Percentiles rank a stretch among this genome's conserved stretches.
phyloP scores from a whole-genome alignment of 2,113 vertebrate genomes.

The Electrona antarctica region DNA sequence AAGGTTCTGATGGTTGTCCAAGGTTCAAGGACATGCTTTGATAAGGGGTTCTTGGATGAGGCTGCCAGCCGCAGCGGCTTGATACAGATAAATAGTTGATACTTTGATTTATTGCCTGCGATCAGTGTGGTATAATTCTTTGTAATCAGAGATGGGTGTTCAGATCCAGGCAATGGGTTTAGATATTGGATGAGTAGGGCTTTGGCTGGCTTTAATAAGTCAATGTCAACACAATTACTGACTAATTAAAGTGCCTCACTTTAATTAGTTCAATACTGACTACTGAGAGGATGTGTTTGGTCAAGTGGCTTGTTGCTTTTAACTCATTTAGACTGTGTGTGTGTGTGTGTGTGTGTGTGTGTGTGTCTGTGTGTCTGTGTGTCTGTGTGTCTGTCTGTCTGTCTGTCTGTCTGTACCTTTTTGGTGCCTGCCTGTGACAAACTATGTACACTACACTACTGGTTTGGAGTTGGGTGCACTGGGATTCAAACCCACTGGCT shows the following conservation, averaged over 20 bases:
- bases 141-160: conserved; percentile 13
- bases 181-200: background rate
- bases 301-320: no score
- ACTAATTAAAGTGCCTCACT: no score
- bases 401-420: no score
- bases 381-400: background rate
- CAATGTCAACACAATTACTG: no score
- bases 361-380: background rate
- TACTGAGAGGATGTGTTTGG: no score
- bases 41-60: conserved; percentile 34
- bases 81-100: background rate
- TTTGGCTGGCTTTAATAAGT: no score
- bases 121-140: conserved; percentile 6
- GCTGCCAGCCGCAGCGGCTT: background rate
- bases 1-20: conserved; percentile 37
- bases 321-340: no score
- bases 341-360: background rate
- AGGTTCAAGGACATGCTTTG: conserved; percentile 40
- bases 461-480: background rate
- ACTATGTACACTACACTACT: background rate
- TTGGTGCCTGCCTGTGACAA: background rate
- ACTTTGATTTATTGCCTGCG: conserved; percentile 18
- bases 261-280: no score
- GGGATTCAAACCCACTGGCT: background rate
- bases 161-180: conserved; percentile 14